Evolutionary conservation across 2,113 vertebrate species (phyloP), one percentile per base, ranked within the genome.

Genomic region (Drymodes brunneopygia): DNA sequence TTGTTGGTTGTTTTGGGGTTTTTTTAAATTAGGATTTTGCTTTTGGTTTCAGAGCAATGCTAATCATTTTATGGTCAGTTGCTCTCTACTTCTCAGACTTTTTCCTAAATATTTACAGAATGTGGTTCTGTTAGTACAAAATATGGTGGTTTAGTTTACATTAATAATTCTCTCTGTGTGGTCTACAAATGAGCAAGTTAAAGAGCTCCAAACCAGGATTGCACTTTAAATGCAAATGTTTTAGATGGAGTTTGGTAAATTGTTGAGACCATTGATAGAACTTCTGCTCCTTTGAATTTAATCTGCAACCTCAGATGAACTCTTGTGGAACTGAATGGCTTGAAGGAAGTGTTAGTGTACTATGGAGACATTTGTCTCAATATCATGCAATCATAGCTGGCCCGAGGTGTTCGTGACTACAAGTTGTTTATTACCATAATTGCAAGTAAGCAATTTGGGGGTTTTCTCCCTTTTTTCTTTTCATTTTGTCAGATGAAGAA

Each of bases 21-120:
- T 72, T 44, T 75, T 80, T 81, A 36, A 45, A 82, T 90, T 95
- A 50, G 60, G 90, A 42, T 87, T 91, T 91, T 91, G 29, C 48
- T 93, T 94, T 96, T 93, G 65, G 73, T 96, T 97, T 95, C 73
- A 94, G 87, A 66, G 78, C 96, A 95, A 51, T 82, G 48, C 69
- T 94, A 94, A 93, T 96, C n/a, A 79, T 95, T 85, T 94, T 66
- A 87, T 88, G 86, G 80, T 96, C 58, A 40, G n/a, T 97, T 95
- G 85, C 95, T 94, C 90, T 88, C 74, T 89, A 20, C 47, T 97
- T 94, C 73, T 95, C 33, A n/a, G 48, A 88, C 82, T 27, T 40
- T 96, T 92, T 70, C 47, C 79, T 97, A 95, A 96, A 93, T 97
- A 98, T 97, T 97, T 98, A 97, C 97, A 85, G 75, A 96, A 93